Percentiles rank a stretch among this genome's conserved stretches.
These are phyloP conservation scores for Zaprionus obscuricornis DNA, from an alignment of 2,888 invertebrate species.

Conservation along the genomic window DNA sequence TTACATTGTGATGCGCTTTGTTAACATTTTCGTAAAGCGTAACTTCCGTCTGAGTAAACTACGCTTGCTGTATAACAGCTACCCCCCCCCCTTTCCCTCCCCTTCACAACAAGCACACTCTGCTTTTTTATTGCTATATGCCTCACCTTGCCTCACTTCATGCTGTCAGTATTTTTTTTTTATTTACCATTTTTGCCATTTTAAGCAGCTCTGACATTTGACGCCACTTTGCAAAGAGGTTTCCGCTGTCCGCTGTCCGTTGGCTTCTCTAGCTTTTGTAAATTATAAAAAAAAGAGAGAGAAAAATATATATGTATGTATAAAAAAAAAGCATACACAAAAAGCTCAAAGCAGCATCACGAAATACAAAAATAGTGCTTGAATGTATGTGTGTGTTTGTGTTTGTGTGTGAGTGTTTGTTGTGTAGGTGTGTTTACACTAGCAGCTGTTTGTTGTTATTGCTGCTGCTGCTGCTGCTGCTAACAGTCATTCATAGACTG, in stretches of 20 bases:
- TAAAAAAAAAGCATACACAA: slow-evolving; percentile 16
- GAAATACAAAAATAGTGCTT: slow-evolving; percentile 23
- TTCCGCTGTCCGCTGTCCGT: not conserved
- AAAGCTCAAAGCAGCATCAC: slow-evolving; percentile 29
- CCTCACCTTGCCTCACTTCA: not conserved
- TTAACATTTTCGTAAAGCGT: slow-evolving; percentile 51
- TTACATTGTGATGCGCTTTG: slow-evolving; percentile 67
- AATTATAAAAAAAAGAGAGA: not conserved
- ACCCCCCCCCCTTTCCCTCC: not conserved
- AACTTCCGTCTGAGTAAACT: slow-evolving; percentile 56
- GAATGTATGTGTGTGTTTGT: not conserved
- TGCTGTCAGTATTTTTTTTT: slow-evolving; percentile 6
- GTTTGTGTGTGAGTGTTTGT: slow-evolving; percentile 18
- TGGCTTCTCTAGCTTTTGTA: slow-evolving; percentile 5
- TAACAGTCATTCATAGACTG: slow-evolving; percentile 61
- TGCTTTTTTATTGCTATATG: not conserved
- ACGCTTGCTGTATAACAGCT: slow-evolving; percentile 1
- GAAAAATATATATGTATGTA: slow-evolving; percentile 3
- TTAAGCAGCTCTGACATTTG: slow-evolving; percentile 73
- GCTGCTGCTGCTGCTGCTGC: slow-evolving; percentile 22
- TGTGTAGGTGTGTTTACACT: slow-evolving; percentile 41
- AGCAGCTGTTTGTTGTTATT: too few species aligned
- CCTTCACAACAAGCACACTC: too few species aligned
- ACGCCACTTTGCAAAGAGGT: slow-evolving; percentile 58
- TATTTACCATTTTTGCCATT: slow-evolving; percentile 58